Base-by-base conservation (phyloP, 1,140 invertebrate genomes). In the Procambarus clarkii region DNA sequence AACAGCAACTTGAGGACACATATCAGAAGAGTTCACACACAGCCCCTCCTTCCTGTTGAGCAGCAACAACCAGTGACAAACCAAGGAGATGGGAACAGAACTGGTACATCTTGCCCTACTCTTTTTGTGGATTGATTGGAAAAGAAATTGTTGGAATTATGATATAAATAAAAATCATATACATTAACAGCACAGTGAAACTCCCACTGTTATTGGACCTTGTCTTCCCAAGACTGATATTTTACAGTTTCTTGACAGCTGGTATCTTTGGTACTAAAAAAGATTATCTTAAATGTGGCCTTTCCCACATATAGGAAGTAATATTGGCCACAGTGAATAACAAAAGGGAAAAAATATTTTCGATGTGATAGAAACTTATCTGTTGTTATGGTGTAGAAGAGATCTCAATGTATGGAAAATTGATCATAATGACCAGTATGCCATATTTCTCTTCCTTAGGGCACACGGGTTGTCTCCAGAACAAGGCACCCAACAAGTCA, bases 1-100 rank as follows among this genome's bases (percentile, higher is more conserved):
- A 96, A 96, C 11, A 96, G 96, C n/a, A 96, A 96, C 46, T 96
- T 95, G 94, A 96, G 95, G 86, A 96, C 96, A 78, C 96, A 96
- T 94, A 96, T 95, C 69, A 91, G 94, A 88, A 94, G 94, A 93
- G 94, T 89, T 45, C 92, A 86, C 78, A 86, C 92, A 71, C 92
- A 60, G 71, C 80, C 58, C 79, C 79, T 78, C 45, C 78, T 77
- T 76, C 85, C 88, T 77, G 83, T 69, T 80, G 92, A 90, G n/a
- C 45, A 85, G 64, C 58, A 88, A 58, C 74, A 85, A 76, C n/a
- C 78, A 50, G 24, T 74, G 34, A 21, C 85, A 76, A 71, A 64
- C 74, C 81, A 85, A 86, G 44, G 80, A 80, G 84, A 84, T 80
- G 81, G 60, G 64, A 64, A 80, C 77, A 54, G 80, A 64, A 80